Evolutionary conservation across 2,113 vertebrate genomes (phyloP).

Genomic region (Sebastes schlegelii): DNA sequence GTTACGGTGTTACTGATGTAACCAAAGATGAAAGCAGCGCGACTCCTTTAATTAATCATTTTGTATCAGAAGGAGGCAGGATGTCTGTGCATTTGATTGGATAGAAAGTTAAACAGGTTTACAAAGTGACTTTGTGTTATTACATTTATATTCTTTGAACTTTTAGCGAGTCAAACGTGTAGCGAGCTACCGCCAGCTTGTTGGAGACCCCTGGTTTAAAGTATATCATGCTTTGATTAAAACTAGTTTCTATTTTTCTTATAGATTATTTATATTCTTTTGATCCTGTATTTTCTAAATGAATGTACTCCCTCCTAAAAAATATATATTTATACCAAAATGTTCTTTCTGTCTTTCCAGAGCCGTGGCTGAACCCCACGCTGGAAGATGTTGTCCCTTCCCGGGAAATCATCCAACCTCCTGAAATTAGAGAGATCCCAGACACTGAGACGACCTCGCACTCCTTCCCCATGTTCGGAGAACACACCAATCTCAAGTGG

Average conservation of each 20-base stretch:
- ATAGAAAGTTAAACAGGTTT: no score
- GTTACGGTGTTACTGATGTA: no score
- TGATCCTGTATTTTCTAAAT: background rate
- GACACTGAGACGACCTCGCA: background rate
- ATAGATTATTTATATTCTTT: background rate
- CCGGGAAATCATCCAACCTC: conserved; percentile 25
- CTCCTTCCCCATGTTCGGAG: conserved; percentile 69
- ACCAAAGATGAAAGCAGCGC: no score
- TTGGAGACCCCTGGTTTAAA: no score
- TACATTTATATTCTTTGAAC: no score
- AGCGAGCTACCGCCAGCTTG: no score
- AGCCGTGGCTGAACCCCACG: conserved; percentile 61
- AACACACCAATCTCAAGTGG: conserved; percentile 82
- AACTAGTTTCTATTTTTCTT: background rate
- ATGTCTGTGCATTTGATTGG: no score
- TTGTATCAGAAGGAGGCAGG: no score
- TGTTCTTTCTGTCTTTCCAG: conserved; percentile 36
- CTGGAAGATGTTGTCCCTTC: conserved; percentile 70
- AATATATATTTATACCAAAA: background rate
- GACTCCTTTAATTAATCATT: no score
- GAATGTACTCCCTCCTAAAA: background rate
- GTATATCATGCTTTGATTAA: background rate
- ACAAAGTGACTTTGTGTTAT: no score
- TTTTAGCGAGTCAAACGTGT: no score
- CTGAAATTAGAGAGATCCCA: conserved; percentile 9